Base-by-base conservation (phyloP, 23 tunicate species). In the Halocynthia roretzi region DNA sequence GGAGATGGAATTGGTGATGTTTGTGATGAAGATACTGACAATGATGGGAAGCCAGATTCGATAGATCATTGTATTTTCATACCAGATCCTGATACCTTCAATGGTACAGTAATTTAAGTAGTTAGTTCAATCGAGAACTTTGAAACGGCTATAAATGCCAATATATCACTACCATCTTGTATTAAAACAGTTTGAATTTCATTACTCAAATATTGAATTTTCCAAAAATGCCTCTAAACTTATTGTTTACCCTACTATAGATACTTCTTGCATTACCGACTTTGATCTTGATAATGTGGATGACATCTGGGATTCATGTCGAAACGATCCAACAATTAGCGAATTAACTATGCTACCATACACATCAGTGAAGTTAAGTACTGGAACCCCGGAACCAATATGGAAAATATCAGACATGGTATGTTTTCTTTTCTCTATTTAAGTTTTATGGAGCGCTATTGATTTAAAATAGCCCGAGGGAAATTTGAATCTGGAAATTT, bases 1-100 rank as follows among this genome's bases (percentile, higher is more conserved):
- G 70, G 50, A 8, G 80, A 76, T 56, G 80, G 80, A 18, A 21
- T 60, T 15, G 80, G 80, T 50, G 80, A 76, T 40, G 61, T 60
- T 8, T 76, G 80, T 20, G 80, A 76, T 60, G 18, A 7, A 8
- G 80, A 76, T 48, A 58, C 51, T 54, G 80, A 76, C 19, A 18
- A 76, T 20, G 80, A 76, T 76, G 70, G 70, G 6, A 21, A 76
- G 18, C 72, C 72, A 19, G 51, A 76, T 40, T 14, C 22, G 10
- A 14, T 76, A 53, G 80, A 76, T 56, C 58, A 76, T 76, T 76
- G 80, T 58, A 51, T 52, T 12, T 76, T 76, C 8, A 6, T 52
- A 56, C 14, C 68, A 17, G 80, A 76, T 18, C 9, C 68, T 50
- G 12, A 17, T 7, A 68, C 56, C 10, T 11, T 44, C 19, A 40